Evolutionary conservation across 1,140 invertebrate species (phyloP).

Genomic region (Homalodisca vitripennis): DNA sequence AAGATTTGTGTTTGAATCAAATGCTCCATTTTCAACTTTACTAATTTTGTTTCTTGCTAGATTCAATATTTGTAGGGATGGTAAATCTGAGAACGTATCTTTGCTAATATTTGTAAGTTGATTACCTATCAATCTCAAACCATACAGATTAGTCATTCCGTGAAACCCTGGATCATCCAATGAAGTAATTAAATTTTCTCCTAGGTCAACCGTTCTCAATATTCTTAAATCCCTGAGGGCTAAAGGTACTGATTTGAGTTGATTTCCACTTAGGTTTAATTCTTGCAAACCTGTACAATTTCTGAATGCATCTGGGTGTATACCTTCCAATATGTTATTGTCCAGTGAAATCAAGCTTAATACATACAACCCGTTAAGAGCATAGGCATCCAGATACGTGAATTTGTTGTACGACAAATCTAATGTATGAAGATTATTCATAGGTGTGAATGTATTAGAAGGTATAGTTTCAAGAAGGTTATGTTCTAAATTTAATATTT

Average conservation of each 20-base stretch:
- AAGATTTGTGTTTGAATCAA: conserved; percentile 73
- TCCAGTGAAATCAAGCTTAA: conserved; percentile 74
- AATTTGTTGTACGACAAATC: conserved; percentile 78
- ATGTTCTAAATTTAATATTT: conserved; percentile 77
- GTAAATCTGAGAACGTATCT: conserved; percentile 75
- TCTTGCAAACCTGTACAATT: conserved; percentile 78
- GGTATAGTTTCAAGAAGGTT: conserved; percentile 77
- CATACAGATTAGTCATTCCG: conserved; percentile 77
- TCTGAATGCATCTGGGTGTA: conserved; percentile 77
- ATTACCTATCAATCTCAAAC: conserved; percentile 83
- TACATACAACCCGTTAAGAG: conserved; percentile 76
- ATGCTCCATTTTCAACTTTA: conserved; percentile 76
- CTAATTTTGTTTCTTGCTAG: conserved; percentile 82
- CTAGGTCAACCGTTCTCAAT: conserved; percentile 75
- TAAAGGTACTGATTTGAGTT: conserved; percentile 67
- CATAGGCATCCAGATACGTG: conserved; percentile 70
- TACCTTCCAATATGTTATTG: conserved; percentile 71
- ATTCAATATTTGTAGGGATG: conserved; percentile 83
- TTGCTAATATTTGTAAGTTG: conserved; percentile 82
- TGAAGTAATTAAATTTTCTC: conserved; percentile 73
- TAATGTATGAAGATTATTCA: conserved; percentile 81
- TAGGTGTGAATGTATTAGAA: conserved; percentile 74
- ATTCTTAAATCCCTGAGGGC: conserved; percentile 72
- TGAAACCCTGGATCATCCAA: conserved; percentile 77
- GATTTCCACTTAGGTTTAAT: conserved; percentile 80